Evolutionary conservation across 1,140 invertebrate genomes (phyloP).

Genomic region (Anastatus disparis): DNA sequence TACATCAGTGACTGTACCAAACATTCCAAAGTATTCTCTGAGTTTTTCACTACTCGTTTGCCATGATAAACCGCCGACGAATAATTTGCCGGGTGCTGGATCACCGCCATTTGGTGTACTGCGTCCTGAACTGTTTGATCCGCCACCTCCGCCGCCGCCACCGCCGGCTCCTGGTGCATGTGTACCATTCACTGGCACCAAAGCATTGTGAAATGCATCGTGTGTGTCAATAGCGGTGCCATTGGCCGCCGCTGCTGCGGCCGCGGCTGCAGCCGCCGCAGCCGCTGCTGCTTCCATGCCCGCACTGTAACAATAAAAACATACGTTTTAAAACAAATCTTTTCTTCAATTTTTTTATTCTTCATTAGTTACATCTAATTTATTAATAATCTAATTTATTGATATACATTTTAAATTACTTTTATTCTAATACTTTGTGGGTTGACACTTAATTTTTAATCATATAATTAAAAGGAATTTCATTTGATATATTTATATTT

Average conservation of each 20-base stretch:
- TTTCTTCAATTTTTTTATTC: too few relatives aligned
- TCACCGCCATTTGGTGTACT: conserved; percentile 78
- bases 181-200: conserved; percentile 71
- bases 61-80: conserved; percentile 91
- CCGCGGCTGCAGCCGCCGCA: conserved; percentile 51
- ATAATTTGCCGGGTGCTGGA: conserved; percentile 87
- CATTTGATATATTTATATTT: too few relatives aligned
- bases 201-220: conserved; percentile 71
- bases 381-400: too few relatives aligned
- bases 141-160: too few relatives aligned
- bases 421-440: too few relatives aligned
- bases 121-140: conserved; percentile 77
- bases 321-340: too few relatives aligned
- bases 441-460: too few relatives aligned
- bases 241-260: conserved; percentile 54
- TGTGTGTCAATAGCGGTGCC: conserved; percentile 69
- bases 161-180: too few relatives aligned
- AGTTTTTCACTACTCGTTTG: conserved; percentile 91
- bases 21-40: conserved; percentile 90
- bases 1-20: conserved; percentile 90
- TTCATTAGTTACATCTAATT: too few relatives aligned
- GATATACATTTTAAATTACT: too few relatives aligned
- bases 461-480: too few relatives aligned
- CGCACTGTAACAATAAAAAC: conserved; percentile 63
- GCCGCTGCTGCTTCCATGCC: conserved; percentile 68